Evolutionary conservation across 2,113 vertebrate species (phyloP), one percentile per base, ranked within the genome.

Genomic region (Trichomycterus rosablanca): DNA sequence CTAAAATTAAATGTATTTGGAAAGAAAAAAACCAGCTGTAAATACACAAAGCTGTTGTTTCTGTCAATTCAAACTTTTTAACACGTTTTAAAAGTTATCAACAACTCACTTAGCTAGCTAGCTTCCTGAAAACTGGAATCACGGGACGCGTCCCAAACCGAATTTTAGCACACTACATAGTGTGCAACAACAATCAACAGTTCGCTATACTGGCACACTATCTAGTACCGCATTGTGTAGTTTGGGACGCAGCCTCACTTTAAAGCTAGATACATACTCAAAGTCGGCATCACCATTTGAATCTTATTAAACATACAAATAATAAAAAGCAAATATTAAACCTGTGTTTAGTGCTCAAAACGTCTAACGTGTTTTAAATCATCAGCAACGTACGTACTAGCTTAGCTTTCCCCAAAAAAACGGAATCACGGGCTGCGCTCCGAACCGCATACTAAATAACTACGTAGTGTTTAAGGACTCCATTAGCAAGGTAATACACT

Each of bases 41-140:
- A 4, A 7, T 30, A 4, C 7, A 30, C 26, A 30, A 30, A 30
- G 3, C 26, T 30, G 3, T 30, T 30, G 7, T 44, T 15, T 34
- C 14, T 11, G 22, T 44, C 7, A 16, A 14, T 8, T 35, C 15
- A 22, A 15, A 20, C 1, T 10, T n/a, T 39, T 7, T 2, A 10
- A 10, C 26, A 12, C 19, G 19, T 24, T 39, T 39, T 6, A 4
- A 15, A 1, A 3, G 52, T 40, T 24, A n/a, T 22, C n/a, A 2
- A 14, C 32, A 14, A 54, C 52, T 55, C 20, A 59, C 15, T 30
- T 14, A 2, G 44, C 45, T 49, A 16, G 44, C 58, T 54, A 26
- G 22, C 15, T 44, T 45, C 16, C 22, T 45, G 9, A 24, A 11
- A 20, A 10, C 10, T 37, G 42, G 37, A 12, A 14, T 42, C 3